Percentiles rank a stretch among this genome's conserved stretches.
Evolutionary conservation across 2,797 vertebrate species (phyloP).

Genomic region (Pteropus rufus): DNA sequence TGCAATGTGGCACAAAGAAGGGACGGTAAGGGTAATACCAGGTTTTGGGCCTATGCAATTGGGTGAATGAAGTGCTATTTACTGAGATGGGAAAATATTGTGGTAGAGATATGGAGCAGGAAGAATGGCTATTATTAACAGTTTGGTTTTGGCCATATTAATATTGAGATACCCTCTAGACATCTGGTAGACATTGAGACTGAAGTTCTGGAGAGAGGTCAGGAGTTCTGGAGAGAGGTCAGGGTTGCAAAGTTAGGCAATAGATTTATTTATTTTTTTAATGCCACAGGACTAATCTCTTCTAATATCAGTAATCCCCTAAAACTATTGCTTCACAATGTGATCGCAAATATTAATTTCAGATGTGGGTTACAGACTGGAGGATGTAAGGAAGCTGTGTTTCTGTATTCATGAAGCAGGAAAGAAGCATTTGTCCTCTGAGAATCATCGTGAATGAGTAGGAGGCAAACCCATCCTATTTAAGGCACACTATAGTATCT

Average conservation of each 20-base stretch:
- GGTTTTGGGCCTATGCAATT: neutral
- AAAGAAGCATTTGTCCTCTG: neutral
- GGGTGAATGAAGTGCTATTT: neutral
- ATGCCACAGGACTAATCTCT: neutral
- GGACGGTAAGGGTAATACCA: neutral
- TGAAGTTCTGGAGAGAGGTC: neutral
- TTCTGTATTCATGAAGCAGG: constrained; percentile 23
- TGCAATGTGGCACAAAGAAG: neutral
- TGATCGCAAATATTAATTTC: neutral
- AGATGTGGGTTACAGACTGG: neutral
- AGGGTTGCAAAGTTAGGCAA: neutral
- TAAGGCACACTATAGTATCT: neutral
- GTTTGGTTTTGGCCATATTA: neutral
- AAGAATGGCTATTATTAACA: neutral
- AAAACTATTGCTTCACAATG: neutral
- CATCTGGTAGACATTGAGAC: neutral
- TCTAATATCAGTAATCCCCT: neutral
- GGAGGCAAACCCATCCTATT: neutral
- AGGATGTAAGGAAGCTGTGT: neutral
- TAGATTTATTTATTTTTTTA: neutral
- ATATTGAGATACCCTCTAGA: neutral
- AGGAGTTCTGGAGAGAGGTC: neutral
- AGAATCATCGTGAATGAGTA: neutral
- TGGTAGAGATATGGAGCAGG: neutral
- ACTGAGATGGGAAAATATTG: neutral